Evolutionary conservation across 2,797 vertebrate genomes (phyloP).

Genomic region (Chrysocyon brachyurus): DNA sequence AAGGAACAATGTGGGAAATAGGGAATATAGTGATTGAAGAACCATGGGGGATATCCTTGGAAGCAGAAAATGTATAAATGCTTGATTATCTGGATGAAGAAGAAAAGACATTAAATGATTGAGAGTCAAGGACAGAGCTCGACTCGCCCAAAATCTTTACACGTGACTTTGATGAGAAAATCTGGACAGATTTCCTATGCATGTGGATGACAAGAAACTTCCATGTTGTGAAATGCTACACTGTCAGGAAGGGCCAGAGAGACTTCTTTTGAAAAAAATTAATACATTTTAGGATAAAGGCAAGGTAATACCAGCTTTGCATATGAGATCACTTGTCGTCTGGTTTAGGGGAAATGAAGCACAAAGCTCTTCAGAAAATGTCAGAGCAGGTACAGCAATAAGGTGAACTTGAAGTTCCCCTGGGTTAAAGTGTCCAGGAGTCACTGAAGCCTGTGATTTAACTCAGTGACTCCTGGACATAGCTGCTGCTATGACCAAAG

Average conservation of each 20-base stretch:
- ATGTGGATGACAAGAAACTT: neutral
- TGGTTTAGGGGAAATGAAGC: neutral
- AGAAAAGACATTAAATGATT: neutral
- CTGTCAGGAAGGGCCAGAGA: neutral
- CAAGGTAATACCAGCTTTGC: neutral
- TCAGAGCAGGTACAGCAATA: neutral
- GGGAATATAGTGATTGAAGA: neutral
- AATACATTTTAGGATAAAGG: neutral
- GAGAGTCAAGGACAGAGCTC: neutral
- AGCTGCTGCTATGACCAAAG: neutral
- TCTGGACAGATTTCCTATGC: neutral
- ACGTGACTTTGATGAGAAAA: neutral
- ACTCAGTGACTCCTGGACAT: too few species aligned
- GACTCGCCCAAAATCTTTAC: neutral
- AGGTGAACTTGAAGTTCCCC: neutral
- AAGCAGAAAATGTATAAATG: neutral
- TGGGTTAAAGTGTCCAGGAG: neutral
- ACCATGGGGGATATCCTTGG: neutral
- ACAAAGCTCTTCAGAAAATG: neutral
- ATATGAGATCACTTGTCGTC: neutral
- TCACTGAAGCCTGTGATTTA: neutral
- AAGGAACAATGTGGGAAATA: neutral
- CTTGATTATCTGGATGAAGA: neutral
- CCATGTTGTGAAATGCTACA: neutral
- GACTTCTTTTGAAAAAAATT: neutral